Base-by-base conservation (phyloP, 92 coral and sea anemone species). In the Hydrozoanthus gracilis region DNA sequence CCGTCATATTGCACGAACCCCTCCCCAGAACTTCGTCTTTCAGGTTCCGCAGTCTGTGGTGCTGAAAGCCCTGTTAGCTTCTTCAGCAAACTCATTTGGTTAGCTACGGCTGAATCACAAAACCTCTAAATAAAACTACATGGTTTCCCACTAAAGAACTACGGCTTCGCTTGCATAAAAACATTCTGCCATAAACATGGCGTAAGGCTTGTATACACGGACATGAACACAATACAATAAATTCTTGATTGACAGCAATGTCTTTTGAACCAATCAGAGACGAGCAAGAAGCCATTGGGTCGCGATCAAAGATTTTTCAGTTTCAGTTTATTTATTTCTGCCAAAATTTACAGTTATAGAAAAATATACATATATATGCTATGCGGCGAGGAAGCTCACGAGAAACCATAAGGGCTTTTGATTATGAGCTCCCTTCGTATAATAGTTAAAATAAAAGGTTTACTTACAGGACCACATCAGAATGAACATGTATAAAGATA, bases 31-130 rank as follows among this genome's bases (percentile, higher is more conserved):
- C 85, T 83, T 88, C 87, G 83, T 56, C 94, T 92, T 49, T 84
- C 95, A 5, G 72, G 56, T 51, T 92, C 98, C 4, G 84, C 82
- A 79, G 85, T 77, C 61, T 93, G 88, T 6, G 77, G 86, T 3
- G 92, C 83, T 58, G 98, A 82, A 50, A 93, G 86, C 27, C 96
- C 93, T 51, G 93, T 90, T 44, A 93, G 87, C 79, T 92, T 95
- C 91, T 89, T 95, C 50, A 95, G 88, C 82, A 93, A 91, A 77
- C 96, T 93, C 98, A 95, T 95, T 71, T 71, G 44, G 50, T 45
- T 82, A 52, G 16, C 17, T 17, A 50, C 82, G 50, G 16, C 17
- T 17, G 66, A 73, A 52, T 75, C 65, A 69, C 44, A 44, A 70
- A 79, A 14, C 14, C 55, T 71, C 4, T 49, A 9, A 44, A 14